Evolutionary conservation across 2,797 vertebrate species (phyloP).

Genomic region (Discoglossus pictus): DNA sequence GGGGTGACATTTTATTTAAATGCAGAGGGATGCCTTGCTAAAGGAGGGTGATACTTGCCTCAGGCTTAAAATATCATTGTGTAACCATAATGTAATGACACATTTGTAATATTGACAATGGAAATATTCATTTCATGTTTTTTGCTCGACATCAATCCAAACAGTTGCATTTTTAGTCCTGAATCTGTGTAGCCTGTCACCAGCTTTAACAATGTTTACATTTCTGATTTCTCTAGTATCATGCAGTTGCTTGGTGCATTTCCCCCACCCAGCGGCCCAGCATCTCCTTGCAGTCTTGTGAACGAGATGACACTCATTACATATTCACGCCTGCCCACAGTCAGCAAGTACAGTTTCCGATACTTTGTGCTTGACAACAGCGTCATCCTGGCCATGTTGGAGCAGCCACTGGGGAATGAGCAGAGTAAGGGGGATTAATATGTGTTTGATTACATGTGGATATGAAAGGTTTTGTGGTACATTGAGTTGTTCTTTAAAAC

Average conservation of each 20-base stretch:
- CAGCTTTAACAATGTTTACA: too few relatives aligned
- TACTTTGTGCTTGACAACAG: conserved; percentile 91
- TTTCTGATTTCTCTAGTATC: conserved; percentile 82
- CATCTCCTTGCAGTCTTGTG: conserved; percentile 93
- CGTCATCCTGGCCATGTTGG: conserved; percentile 87
- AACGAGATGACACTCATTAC: conserved; percentile 93
- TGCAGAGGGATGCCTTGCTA: too few relatives aligned
- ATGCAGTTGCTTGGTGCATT: conserved; percentile 96
- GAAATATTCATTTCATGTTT: too few relatives aligned
- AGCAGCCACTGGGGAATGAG: conserved; percentile 82
- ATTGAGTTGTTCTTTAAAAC: too few relatives aligned
- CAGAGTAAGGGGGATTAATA: conserved; percentile 75
- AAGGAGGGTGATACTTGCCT: too few relatives aligned
- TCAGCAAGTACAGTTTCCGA: conserved; percentile 83
- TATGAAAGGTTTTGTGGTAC: neutral
- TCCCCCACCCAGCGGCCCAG: conserved; percentile 91
- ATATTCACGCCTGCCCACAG: conserved; percentile 85
- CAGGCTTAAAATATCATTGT: too few relatives aligned
- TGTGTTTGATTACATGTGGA: conserved; percentile 21
- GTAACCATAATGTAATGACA: too few relatives aligned
- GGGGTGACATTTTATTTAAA: too few relatives aligned
- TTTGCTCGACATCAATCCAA: too few relatives aligned
- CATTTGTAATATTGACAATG: too few relatives aligned
- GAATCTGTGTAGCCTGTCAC: too few relatives aligned
- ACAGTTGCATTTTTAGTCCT: too few relatives aligned